Evolutionary conservation across 2,797 vertebrate genomes (phyloP).

Genomic region (Sebastes glaucus): DNA sequence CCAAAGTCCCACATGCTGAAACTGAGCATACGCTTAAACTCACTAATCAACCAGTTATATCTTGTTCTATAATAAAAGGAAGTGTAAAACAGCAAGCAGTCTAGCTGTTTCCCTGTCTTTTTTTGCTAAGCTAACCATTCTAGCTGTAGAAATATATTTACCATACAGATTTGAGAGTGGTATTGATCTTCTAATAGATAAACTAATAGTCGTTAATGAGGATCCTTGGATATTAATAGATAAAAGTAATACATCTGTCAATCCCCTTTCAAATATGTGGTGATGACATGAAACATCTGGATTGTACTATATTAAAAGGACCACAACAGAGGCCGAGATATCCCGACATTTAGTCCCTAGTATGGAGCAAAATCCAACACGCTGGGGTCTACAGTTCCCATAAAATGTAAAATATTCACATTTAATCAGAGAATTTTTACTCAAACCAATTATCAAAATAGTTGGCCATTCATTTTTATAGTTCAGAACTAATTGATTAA

Average conservation of each 20-base stretch:
- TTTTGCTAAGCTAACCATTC: not conserved
- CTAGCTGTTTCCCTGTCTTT: not conserved
- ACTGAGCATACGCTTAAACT: not conserved
- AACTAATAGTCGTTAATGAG: not conserved
- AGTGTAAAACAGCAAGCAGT: not conserved
- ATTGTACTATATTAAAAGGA: not conserved
- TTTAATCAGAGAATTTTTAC: too few relatives aligned
- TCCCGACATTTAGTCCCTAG: too few relatives aligned
- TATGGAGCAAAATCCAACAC: not conserved
- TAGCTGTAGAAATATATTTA: not conserved
- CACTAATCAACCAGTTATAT: rapidly evolving
- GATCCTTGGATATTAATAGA: not conserved
- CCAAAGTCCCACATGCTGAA: not conserved
- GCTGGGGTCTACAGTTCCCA: not conserved
- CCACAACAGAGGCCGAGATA: too few relatives aligned
- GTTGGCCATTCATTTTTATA: rapidly evolving
- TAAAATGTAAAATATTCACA: too few relatives aligned
- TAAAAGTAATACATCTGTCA: not conserved
- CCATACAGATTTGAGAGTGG: not conserved
- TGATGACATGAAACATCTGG: not conserved
- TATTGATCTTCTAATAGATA: not conserved
- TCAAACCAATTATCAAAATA: too few relatives aligned
- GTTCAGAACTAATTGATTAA: rapidly evolving
- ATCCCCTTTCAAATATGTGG: not conserved
- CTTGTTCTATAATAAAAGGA: too few relatives aligned